Conservation (phyloP, 2,888 invertebrate genomes). For the Muschampia plurimacula region DNA sequence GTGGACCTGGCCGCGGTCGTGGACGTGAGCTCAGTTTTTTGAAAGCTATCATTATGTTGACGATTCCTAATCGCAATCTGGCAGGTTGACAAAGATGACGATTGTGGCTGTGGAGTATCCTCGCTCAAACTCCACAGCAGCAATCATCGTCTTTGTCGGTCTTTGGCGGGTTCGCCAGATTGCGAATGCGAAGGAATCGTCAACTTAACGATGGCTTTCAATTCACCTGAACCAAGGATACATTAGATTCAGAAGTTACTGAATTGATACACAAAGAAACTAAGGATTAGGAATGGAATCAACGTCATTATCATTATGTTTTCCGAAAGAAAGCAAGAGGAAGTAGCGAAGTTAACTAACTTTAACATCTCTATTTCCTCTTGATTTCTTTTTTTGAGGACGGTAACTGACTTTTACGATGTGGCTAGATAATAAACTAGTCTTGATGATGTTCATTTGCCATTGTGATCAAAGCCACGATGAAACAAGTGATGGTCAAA, state of each 20-base stretch:
- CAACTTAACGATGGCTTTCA: background rate
- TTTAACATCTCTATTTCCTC: too few relatives aligned
- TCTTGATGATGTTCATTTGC: too few relatives aligned
- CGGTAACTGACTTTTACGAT: background rate
- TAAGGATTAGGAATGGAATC: background rate
- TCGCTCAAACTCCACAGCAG: background rate
- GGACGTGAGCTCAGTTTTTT: too few relatives aligned
- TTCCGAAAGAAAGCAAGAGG: constrained; percentile 3
- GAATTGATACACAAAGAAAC: background rate
- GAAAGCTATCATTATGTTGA: too few relatives aligned
- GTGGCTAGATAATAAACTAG: background rate
- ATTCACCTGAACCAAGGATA: background rate
- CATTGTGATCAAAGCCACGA: too few relatives aligned
- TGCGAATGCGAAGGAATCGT: background rate
- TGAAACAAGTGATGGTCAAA: background rate
- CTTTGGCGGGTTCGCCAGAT: background rate
- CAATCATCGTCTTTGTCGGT: background rate
- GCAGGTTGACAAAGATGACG: too few relatives aligned
- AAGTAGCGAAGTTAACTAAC: background rate
- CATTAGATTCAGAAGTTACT: background rate
- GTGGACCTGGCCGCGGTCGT: background rate
- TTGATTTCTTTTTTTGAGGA: too few relatives aligned
- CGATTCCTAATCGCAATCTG: too few relatives aligned
- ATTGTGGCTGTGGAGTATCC: too few relatives aligned
- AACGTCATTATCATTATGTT: too few relatives aligned